phyloP scores from a whole-genome alignment of 2,797 vertebrate species.

The Aselliscus stoliczkanus region DNA sequence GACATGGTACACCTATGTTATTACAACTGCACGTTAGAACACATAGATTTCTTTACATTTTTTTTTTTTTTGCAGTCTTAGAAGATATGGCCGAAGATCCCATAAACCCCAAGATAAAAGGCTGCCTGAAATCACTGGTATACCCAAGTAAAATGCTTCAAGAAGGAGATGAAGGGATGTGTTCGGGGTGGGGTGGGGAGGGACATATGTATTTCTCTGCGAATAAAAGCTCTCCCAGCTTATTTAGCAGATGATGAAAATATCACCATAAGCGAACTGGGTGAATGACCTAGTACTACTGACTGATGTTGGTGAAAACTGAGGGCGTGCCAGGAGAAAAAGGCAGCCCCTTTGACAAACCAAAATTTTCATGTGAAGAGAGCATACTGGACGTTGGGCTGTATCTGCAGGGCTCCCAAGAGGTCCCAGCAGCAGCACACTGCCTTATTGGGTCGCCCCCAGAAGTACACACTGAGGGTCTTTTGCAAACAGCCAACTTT shows the following conservation, averaged over 20 bases:
- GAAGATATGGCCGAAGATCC: neutral
- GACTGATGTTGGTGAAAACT: neutral
- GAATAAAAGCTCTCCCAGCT: neutral
- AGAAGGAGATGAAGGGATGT: neutral
- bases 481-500: neutral
- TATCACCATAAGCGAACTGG: neutral
- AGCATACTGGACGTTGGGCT: neutral
- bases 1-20: neutral
- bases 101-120: neutral
- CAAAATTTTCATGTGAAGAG: neutral
- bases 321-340: neutral
- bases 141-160: neutral
- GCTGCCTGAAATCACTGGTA: neutral
- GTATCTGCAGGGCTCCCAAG: neutral
- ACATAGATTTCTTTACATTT: neutral
- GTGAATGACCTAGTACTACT: neutral
- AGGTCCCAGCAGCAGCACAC: neutral
- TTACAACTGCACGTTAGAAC: neutral
- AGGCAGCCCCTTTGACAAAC: neutral
- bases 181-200: neutral
- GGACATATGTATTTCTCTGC: neutral
- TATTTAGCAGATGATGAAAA: slow-evolving; percentile 20
- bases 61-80: neutral
- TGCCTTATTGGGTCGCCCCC: neutral
- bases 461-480: neutral